These are phyloP conservation scores for Limnephilus marmoratus DNA, from an alignment of 2,888 invertebrate genomes.

Conservation along the genomic window DNA sequence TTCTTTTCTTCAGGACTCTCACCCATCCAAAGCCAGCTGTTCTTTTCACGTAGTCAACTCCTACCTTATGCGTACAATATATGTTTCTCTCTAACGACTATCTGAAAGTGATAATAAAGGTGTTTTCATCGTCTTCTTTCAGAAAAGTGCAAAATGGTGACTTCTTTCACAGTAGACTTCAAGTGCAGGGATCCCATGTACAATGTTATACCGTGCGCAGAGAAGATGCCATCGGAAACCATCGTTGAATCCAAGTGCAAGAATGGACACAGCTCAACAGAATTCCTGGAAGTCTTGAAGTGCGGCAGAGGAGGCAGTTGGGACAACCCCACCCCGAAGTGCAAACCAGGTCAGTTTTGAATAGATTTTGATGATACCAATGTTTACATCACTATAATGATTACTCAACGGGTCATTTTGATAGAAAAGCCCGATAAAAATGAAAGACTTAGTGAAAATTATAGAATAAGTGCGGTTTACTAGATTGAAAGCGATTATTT, in stretches of 20 bases:
- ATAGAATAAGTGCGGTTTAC: too few species aligned
- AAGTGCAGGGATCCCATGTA: neutral
- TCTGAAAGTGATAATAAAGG: neutral
- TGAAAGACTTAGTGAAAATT: neutral
- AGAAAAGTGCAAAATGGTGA: neutral
- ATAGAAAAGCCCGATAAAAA: neutral
- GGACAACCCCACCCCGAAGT: constrained; percentile 45
- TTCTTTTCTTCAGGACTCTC: too few species aligned
- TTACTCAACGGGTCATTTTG: neutral
- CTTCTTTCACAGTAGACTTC: neutral
- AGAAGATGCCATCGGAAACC: neutral
- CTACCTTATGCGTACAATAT: neutral
- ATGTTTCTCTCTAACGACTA: too few species aligned
- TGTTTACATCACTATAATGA: neutral
- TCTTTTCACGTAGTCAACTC: too few species aligned
- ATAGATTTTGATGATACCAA: neutral
- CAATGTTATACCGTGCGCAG: neutral
- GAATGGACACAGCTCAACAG: neutral
- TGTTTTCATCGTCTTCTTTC: neutral
- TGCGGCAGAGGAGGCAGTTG: constrained; percentile 27
- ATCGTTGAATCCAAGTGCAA: neutral
- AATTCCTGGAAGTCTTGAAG: neutral
- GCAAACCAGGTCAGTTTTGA: constrained; percentile 40
- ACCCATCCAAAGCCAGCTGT: too few species aligned
- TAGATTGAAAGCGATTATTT: too few species aligned